Base-by-base conservation (phyloP, 2,888 invertebrate genomes). In the Unio delphinus region DNA sequence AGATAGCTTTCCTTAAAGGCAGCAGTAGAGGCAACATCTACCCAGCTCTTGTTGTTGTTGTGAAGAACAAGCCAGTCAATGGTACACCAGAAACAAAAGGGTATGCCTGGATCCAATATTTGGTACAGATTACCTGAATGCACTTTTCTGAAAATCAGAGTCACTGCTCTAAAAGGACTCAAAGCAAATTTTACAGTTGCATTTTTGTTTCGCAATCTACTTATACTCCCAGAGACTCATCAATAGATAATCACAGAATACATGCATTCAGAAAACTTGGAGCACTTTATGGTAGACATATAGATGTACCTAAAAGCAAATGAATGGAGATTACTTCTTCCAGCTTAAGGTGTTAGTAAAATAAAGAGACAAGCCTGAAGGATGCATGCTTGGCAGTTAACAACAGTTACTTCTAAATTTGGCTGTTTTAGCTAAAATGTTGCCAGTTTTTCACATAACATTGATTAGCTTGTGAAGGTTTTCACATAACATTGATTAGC, bases 1-100 rank as follows among this genome's bases (percentile, higher is more conserved):
- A 18, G 67, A 18, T 69, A 65, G 65, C 23, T 69, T 20, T 66
- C 69, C 11, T 34, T 65, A 18, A 61, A 61, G 20, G 64, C 60
- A 7, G 18, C 67, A 23, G 34, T 20, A 55, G 60, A 23, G 23
- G 23, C 23, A 23, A 55, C 30, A 60, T 28, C 30, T 70, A 66
- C 34, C 45, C n/a, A 30, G 65, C 69, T 34, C 20, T 61, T 17
- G 6, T 34, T 23, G 28, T 54, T 17, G 55, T 65, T 8, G 17
- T 70, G 34, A 57, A 66, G 4, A 55, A 28, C 60, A 45, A 61
- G 26, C 63, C 61, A n/a, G 62, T 23, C 11, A 34, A 34, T 34
- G 60, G 23, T 4, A 60, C n/a, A 6, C 20, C 65, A 45, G 62
- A 62, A 20, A 64, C 64, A 15, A 64, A 63, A 58, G 68, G 63